Evolutionary conservation across 2,797 vertebrate species (phyloP).

Genomic region (Oceanodroma leucorhoa): DNA sequence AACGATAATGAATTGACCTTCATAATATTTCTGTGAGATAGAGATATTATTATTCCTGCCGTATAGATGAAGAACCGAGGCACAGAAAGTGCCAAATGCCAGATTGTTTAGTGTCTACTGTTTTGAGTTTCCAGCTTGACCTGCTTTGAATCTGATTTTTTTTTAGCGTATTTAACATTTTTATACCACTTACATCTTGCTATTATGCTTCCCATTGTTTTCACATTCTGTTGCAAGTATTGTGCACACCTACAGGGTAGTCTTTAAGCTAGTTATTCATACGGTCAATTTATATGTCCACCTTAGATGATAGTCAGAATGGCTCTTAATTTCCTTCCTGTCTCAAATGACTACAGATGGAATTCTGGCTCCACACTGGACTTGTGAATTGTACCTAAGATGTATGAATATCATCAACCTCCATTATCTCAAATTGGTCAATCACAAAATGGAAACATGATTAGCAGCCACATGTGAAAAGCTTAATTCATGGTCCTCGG

Average conservation of each 20-base stretch:
- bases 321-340: background rate
- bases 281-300: background rate
- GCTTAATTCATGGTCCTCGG: background rate
- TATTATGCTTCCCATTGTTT: background rate
- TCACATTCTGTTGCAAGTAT: background rate
- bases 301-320: background rate
- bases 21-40: background rate
- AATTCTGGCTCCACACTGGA: background rate
- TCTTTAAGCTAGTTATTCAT: background rate
- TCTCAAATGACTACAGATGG: background rate
- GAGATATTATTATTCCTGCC: background rate
- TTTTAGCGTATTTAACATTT: background rate
- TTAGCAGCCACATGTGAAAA: background rate
- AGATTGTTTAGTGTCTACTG: background rate
- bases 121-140: background rate
- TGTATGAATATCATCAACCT: background rate
- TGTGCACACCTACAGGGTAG: background rate
- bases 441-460: background rate
- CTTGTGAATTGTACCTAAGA: background rate
- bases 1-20: slow-evolving; percentile 9
- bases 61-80: background rate
- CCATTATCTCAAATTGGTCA: background rate
- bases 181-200: background rate
- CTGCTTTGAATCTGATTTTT: background rate
- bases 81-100: background rate